Evolutionary conservation across 2,888 invertebrate genomes (phyloP).

Genomic region (Eledona agricola): DNA sequence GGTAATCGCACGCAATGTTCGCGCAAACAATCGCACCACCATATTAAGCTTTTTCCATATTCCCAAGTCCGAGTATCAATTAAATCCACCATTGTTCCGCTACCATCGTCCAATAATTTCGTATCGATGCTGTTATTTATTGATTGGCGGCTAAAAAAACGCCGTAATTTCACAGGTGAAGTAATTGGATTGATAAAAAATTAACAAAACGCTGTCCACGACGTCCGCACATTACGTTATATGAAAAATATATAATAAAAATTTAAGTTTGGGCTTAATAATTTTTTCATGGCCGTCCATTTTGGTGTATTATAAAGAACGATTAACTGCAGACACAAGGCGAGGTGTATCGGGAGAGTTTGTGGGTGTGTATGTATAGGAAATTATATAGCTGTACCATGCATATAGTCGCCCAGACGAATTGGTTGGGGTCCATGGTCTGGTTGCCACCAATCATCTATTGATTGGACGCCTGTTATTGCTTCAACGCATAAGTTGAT

Average conservation of each 20-base stretch:
- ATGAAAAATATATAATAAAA: slow-evolving; percentile 29
- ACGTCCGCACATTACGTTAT: slow-evolving; percentile 25
- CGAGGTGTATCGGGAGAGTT: slow-evolving; percentile 39
- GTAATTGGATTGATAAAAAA: slow-evolving; percentile 28
- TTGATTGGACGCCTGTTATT: slow-evolving; percentile 48
- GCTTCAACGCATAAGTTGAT: slow-evolving; percentile 51
- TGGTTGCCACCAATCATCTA: slow-evolving; percentile 16
- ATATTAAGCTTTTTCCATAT: slow-evolving; percentile 11
- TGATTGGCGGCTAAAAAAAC: slow-evolving; percentile 11
- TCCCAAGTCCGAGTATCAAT: neutral
- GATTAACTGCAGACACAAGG: slow-evolving; percentile 36
- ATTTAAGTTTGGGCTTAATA: slow-evolving; percentile 29
- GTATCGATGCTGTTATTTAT: slow-evolving; percentile 22
- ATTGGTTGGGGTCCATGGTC: neutral
- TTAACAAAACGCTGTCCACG: slow-evolving; percentile 17
- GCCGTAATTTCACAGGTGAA: slow-evolving; percentile 11
- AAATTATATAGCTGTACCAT: slow-evolving; percentile 52
- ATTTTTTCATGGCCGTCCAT: slow-evolving; percentile 35
- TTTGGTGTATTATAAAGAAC: slow-evolving; percentile 35
- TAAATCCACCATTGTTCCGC: slow-evolving; percentile 14
- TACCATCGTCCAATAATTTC: slow-evolving; percentile 19
- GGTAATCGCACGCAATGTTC: slow-evolving; percentile 18
- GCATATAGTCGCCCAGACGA: slow-evolving; percentile 44
- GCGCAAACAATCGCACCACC: neutral
- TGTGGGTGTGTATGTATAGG: slow-evolving; percentile 52